Evolutionary conservation across 2,113 vertebrate genomes (phyloP).

Genomic region (Hassar affinis): DNA sequence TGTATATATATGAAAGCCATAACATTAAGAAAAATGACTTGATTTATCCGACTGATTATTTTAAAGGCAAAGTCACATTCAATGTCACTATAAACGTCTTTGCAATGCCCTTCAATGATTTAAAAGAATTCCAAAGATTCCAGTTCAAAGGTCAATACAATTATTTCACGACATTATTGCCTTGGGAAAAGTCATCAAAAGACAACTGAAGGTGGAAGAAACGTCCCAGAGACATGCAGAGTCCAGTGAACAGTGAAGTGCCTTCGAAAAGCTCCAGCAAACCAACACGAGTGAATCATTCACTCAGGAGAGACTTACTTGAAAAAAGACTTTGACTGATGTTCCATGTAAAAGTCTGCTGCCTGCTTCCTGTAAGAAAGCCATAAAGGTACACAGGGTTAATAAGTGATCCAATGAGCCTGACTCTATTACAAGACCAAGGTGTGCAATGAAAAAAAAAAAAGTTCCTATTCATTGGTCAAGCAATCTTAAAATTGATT

Average conservation of each 20-base stretch:
- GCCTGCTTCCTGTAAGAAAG: constrained; percentile 85
- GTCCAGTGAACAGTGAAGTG: constrained; percentile 47
- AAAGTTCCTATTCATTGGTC: constrained; percentile 22
- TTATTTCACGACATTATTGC: neutral
- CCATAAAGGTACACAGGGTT: constrained; percentile 62
- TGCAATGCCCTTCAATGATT: constrained; percentile 17
- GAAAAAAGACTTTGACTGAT: constrained; percentile 87
- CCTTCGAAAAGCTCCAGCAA: constrained; percentile 44
- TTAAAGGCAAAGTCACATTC: neutral
- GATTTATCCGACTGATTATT: neutral
- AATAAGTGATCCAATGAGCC: constrained; percentile 59
- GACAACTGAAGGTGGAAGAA: neutral
- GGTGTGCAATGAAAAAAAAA: constrained; percentile 27
- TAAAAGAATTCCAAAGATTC: neutral
- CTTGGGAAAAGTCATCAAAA: constrained; percentile 3
- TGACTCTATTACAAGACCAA: constrained; percentile 14
- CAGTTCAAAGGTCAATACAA: neutral
- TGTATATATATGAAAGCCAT: neutral
- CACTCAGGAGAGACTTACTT: constrained; percentile 78
- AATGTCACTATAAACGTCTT: constrained; percentile 13
- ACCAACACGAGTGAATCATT: constrained; percentile 62
- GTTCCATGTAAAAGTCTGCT: constrained; percentile 84
- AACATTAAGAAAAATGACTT: neutral
- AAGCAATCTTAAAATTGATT: neutral
- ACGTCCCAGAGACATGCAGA: constrained; percentile 25